phyloP scores from a whole-genome alignment of 1,140 invertebrate genomes.

The Drosophila arizonae region DNA sequence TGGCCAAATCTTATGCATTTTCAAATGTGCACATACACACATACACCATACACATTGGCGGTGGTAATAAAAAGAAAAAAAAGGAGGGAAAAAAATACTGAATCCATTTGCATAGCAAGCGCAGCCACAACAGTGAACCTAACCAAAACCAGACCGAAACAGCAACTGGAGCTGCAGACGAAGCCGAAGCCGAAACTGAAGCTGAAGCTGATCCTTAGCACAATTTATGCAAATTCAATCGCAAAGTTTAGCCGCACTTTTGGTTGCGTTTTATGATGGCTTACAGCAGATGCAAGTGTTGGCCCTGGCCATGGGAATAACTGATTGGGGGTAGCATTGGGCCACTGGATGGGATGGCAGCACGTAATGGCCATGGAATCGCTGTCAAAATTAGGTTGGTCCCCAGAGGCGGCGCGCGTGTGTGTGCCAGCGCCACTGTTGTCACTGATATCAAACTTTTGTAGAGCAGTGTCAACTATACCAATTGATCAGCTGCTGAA shows the following conservation, averaged over 20 bases:
- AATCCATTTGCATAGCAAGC: conserved; percentile 66
- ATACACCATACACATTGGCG: background rate
- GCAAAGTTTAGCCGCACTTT: conserved; percentile 78
- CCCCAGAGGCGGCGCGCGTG: background rate
- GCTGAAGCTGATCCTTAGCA: conserved; percentile 35
- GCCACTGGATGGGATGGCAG: conserved; percentile 16
- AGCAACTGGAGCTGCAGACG: conserved; percentile 18
- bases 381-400: conserved; percentile 33
- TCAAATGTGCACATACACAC: conserved; percentile 58
- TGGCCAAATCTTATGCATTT: conserved; percentile 80
- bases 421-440: conserved; percentile 5
- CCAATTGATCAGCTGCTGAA: conserved; percentile 6
- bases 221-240: conserved; percentile 82
- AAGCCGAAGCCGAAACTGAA: conserved; percentile 6
- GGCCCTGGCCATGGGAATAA: conserved; percentile 25
- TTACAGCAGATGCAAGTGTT: conserved; percentile 49
- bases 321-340: conserved; percentile 8
- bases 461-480: background rate
- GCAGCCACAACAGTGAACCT: conserved; percentile 58
- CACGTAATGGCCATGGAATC: conserved; percentile 40
- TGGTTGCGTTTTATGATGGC: conserved; percentile 59
- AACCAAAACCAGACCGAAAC: conserved; percentile 18
- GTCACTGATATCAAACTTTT: conserved; percentile 34
- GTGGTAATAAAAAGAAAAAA: background rate
- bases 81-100: conserved; percentile 1